phyloP scores from a whole-genome alignment of 2,888 invertebrate species.

The Andrena camellia region DNA sequence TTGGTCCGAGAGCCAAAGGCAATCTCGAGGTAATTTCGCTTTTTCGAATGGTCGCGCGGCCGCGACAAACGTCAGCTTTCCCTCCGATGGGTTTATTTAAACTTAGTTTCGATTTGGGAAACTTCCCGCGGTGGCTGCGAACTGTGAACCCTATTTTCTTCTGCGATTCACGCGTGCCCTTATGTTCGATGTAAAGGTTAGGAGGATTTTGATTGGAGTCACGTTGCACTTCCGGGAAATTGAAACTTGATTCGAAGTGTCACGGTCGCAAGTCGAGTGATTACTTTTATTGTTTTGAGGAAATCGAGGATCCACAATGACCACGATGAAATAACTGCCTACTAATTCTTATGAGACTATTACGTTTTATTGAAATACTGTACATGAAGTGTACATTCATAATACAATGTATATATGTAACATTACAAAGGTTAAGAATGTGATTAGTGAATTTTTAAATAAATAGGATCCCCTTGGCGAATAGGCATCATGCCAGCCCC shows the following conservation, averaged over 20 bases:
- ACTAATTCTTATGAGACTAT: slow-evolving; percentile 4
- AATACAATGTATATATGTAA: not conserved
- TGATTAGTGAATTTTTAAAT: slow-evolving; percentile 12
- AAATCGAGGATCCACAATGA: not conserved
- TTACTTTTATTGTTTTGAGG: not conserved
- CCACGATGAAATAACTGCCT: not conserved
- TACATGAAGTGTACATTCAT: not conserved
- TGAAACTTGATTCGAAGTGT: slow-evolving; percentile 58
- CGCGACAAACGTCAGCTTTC: not conserved
- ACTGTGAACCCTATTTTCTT: slow-evolving; percentile 26
- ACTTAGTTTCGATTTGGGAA: not conserved
- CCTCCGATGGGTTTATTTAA: not conserved
- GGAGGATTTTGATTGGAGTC: slow-evolving; percentile 44
- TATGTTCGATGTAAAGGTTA: slow-evolving; percentile 58
- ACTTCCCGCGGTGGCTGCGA: slow-evolving; percentile 10
- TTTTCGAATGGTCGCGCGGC: not conserved
- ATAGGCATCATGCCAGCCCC: slow-evolving; percentile 94
- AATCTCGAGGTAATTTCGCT: slow-evolving; percentile 52
- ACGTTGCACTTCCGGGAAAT: slow-evolving; percentile 63
- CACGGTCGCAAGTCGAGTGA: not conserved
- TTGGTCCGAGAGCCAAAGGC: slow-evolving; percentile 12
- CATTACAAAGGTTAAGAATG: slow-evolving; percentile 58
- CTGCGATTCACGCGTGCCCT: slow-evolving; percentile 28
- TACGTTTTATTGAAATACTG: not conserved
- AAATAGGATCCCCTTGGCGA: slow-evolving; percentile 96